Evolutionary conservation across 35 echinoderm and acorn worm genomes (phyloP).

Genomic region (Lytechinus pictus): DNA sequence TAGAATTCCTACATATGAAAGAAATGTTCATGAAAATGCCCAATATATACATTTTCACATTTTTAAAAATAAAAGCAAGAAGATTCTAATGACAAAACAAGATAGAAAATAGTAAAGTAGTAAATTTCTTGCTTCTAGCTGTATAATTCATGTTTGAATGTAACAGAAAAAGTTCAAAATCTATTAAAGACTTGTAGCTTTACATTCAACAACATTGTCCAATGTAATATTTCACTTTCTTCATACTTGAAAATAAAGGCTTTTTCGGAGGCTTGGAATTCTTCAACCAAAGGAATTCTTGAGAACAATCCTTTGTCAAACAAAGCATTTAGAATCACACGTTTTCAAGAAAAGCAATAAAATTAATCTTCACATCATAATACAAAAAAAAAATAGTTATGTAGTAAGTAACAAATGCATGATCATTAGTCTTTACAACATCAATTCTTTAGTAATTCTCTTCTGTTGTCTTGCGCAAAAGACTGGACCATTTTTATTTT

Average conservation of each 20-base stretch:
- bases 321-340: not conserved
- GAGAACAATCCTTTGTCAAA: not conserved
- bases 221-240: not conserved
- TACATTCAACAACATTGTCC: not conserved
- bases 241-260: constrained; percentile 4
- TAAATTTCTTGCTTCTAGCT: not conserved
- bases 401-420: constrained; percentile 13
- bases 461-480: constrained; percentile 3
- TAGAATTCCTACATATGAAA: not conserved
- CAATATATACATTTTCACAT: not conserved
- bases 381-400: not conserved
- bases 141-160: not conserved
- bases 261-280: not conserved
- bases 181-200: not conserved
- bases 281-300: constrained; percentile 5
- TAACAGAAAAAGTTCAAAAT: not conserved
- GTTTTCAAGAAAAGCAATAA: constrained; percentile 2
- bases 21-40: not conserved
- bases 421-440: constrained; percentile 14
- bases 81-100: not conserved
- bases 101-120: not conserved
- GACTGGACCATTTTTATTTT: constrained; percentile 32
- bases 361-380: not conserved
- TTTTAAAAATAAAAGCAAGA: not conserved
- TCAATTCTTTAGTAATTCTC: not conserved